phyloP scores from a whole-genome alignment of 2,888 invertebrate species.

The Clivina fossor region DNA sequence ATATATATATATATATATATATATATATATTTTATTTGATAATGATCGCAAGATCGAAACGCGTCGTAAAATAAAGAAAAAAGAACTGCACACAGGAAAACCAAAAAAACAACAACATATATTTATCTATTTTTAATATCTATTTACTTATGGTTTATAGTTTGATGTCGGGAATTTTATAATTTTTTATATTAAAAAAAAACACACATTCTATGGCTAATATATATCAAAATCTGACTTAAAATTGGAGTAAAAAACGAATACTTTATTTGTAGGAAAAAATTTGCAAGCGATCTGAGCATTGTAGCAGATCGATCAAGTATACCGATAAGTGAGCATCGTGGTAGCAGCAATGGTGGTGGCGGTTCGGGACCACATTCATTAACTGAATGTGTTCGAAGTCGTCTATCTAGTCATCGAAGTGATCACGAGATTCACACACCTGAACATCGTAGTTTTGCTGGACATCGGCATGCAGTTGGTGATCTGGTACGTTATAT shows the following conservation, averaged over 20 bases:
- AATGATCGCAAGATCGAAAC: too few species aligned
- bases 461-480: slow-evolving; percentile 29
- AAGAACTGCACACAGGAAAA: background rate
- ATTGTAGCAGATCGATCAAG: slow-evolving; percentile 55
- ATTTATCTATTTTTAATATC: too few species aligned
- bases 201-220: too few species aligned
- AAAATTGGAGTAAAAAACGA: too few species aligned
- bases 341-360: slow-evolving; percentile 50
- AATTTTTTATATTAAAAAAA: too few species aligned
- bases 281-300: slow-evolving; percentile 61
- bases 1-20: too few species aligned
- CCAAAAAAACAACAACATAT: background rate
- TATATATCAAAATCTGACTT: too few species aligned
- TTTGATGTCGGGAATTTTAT: too few species aligned
- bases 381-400: slow-evolving; percentile 46
- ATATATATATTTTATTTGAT: too few species aligned
- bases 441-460: slow-evolving; percentile 58
- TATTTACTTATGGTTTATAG: too few species aligned
- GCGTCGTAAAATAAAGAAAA: background rate
- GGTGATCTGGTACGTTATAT: too few species aligned
- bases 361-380: slow-evolving; percentile 45
- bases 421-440: slow-evolving; percentile 67
- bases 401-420: slow-evolving; percentile 58
- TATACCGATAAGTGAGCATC: slow-evolving; percentile 44
- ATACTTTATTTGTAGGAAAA: slow-evolving; percentile 50